Evolutionary conservation across 2,113 vertebrate species (phyloP), one percentile per base, ranked within the genome.

Genomic region (Hyperopisus bebe): DNA sequence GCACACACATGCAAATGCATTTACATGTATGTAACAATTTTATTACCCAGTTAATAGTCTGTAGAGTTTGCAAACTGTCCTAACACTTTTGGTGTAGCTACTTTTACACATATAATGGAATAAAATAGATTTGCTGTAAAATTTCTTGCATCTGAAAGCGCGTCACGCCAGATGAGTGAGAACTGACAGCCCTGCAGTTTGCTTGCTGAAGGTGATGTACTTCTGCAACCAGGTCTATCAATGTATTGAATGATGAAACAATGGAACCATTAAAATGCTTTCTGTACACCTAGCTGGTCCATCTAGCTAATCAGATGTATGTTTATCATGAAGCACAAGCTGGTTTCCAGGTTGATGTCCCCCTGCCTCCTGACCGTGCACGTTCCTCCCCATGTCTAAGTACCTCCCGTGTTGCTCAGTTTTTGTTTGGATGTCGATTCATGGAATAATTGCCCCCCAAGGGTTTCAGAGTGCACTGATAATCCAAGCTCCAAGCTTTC

Each of bases 381-480:
- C 21, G 88, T 90, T 87, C 90, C 91, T 92, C 92, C 89, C 48
- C 86, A 51, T 47, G 50, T 47, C 84, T 89, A 88, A 91, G 90
- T 88, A 48, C 74, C 51, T 39, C 70, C 51, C 66, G 88, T 90
- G 88, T 90, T 91, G 47, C 66, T 90, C 89, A 62, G 92, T 93
- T 95, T 95, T 94, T 96, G 92, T 94, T 94, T 94, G 94, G 94
- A 95, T 95, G 94, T 94, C 94, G 94, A 96, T 95, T 95, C 94
- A 95, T 94, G 92, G 94, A 94, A 92, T 95, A 95, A 95, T 95
- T 95, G 93, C 92, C 91, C 91, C 90, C 92, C 95, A 95, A 96
- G 95, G 94, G 93, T 94, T 92, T 91, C 93, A 94, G 93, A 93
- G 95, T 90, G 94, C 92, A 92, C 92, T 90, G 92, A 94, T 95